These are phyloP conservation scores for Rotaria sp. DNA, from an alignment of 2,888 invertebrate genomes.

Conservation along the genomic window DNA sequence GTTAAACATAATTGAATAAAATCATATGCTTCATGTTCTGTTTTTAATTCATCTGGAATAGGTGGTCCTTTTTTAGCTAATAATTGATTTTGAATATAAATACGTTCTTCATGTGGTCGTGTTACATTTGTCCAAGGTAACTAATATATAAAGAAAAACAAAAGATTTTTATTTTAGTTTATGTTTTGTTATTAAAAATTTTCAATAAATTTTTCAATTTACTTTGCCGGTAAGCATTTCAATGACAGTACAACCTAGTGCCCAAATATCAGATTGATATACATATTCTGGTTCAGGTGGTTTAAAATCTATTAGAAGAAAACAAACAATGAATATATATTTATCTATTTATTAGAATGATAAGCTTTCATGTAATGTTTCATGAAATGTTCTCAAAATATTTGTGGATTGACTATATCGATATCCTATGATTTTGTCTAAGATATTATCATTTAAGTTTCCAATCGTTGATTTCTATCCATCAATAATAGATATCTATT, in stretches of 20 bases:
- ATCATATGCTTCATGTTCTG: not conserved
- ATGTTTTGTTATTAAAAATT: not conserved
- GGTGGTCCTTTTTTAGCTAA: constrained; percentile 24
- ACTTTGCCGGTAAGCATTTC: constrained; percentile 27
- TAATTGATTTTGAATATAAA: constrained; percentile 27
- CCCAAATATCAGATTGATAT: constrained; percentile 13
- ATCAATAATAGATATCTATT: no score
- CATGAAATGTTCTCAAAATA: no score
- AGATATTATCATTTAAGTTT: no score
- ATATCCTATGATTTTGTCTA: no score
- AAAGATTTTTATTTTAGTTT: not conserved
- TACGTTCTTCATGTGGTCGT: constrained; percentile 2
- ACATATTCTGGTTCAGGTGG: constrained; percentile 31
- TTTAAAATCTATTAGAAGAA: not conserved
- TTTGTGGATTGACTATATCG: no score
- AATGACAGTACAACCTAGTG: constrained; percentile 11
- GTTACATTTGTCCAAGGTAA: not conserved
- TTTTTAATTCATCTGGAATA: not conserved
- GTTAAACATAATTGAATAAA: constrained; percentile 10
- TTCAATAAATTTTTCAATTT: not conserved
- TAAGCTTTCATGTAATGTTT: no score
- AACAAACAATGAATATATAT: not conserved
- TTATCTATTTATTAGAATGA: no score
- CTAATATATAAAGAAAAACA: not conserved
- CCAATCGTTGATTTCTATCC: no score